Conservation (phyloP, 2,797 vertebrate species). For the Crypturellus tataupa region DNA sequence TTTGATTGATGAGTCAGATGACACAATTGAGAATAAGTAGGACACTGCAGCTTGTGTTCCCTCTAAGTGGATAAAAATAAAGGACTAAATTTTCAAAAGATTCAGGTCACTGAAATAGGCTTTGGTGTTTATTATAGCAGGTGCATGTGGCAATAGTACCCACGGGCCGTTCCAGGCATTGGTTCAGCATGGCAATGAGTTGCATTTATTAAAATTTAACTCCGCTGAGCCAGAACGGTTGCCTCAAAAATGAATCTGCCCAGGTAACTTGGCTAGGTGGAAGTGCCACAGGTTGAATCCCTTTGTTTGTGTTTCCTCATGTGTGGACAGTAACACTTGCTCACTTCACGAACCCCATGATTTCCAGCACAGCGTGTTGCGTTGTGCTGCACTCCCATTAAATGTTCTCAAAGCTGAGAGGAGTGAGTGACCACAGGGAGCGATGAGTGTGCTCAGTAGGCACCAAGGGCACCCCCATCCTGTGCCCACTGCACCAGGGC, state of each 20-base stretch:
- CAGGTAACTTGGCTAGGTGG: not conserved
- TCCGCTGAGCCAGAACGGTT: not conserved
- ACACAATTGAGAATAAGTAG: slow-evolving; percentile 66
- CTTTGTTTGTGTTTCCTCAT: not conserved
- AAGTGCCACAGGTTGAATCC: not conserved
- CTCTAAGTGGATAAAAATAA: slow-evolving; percentile 69
- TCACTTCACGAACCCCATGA: not conserved
- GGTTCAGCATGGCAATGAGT: not conserved
- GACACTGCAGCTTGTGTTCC: slow-evolving; percentile 44
- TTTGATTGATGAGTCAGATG: slow-evolving; percentile 71
- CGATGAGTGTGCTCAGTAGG: not conserved
- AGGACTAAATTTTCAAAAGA: slow-evolving; percentile 68
- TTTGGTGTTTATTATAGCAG: slow-evolving; percentile 61
- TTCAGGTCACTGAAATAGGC: slow-evolving; percentile 64
- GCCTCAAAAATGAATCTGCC: not conserved
- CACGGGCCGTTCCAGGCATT: not conserved
- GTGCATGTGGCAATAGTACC: slow-evolving; percentile 44
- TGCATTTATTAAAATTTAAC: slow-evolving; percentile 19
- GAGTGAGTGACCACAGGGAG: not conserved
- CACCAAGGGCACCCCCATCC: not conserved
- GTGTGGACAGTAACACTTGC: not conserved
- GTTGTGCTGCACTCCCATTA: not conserved
- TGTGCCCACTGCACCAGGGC: not conserved
- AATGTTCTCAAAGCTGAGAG: not conserved
- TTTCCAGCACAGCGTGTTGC: not conserved